These are phyloP conservation scores for Clusia tigrina DNA, from an alignment of 2,888 invertebrate genomes.

Conservation along the genomic window DNA sequence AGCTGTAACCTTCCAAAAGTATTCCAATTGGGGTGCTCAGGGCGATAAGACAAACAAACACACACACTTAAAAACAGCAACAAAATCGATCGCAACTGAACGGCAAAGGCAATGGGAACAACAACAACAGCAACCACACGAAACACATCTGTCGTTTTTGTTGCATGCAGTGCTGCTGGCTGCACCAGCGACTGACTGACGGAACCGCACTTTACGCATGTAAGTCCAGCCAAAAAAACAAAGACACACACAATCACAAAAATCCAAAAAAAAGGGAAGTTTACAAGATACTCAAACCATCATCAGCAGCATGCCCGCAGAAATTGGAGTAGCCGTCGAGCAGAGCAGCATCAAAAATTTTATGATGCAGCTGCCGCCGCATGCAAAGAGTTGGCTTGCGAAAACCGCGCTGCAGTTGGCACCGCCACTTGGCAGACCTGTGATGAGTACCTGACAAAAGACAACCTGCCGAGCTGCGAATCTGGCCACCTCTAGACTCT, in stretches of 20 bases:
- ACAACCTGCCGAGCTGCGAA: too few species aligned
- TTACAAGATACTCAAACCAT: slow-evolving; percentile 6
- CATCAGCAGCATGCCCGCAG: slow-evolving; percentile 45
- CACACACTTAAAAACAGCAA: slow-evolving; percentile 4
- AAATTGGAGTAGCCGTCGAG: slow-evolving; percentile 54
- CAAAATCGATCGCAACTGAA: not conserved
- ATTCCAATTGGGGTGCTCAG: too few species aligned
- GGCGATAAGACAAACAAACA: slow-evolving; percentile 13
- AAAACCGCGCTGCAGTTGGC: not conserved
- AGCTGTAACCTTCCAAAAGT: too few species aligned
- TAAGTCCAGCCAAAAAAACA: slow-evolving; percentile 1
- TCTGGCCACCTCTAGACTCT: too few species aligned
- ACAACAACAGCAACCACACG: slow-evolving; percentile 14
- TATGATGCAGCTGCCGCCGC: slow-evolving; percentile 9
- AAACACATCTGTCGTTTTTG: slow-evolving; percentile 39
- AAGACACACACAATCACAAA: slow-evolving; percentile 24
- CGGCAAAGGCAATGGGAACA: slow-evolving; percentile 10
- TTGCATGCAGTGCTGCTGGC: too few species aligned
- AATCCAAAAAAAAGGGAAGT: slow-evolving; percentile 17
- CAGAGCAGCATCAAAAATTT: not conserved
- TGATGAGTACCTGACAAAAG: too few species aligned
- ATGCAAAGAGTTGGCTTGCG: slow-evolving; percentile 1
- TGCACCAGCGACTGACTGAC: not conserved
- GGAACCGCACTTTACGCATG: not conserved
- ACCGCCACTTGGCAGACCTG: too few species aligned